Evolutionary conservation across 2,797 vertebrate species (phyloP), one percentile per base, ranked within the genome.

Genomic region (Micrastur ruficollis): DNA sequence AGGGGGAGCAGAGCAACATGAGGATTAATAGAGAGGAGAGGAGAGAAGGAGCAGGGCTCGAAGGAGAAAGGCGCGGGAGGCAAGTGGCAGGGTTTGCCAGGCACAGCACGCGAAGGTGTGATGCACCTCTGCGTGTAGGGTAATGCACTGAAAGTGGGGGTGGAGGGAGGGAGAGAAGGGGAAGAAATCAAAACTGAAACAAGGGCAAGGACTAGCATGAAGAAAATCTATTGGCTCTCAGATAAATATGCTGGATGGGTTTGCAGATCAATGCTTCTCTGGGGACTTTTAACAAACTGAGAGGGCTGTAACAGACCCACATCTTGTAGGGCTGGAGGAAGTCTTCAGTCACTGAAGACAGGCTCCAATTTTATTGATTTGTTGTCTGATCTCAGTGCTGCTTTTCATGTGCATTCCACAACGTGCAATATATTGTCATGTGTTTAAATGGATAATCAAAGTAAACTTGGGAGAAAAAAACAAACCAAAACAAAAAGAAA

Each of bases 101-200:
- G 62, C n/a, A 71, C 3, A 22, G 40, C 27, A 7, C 0, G 1
- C 0, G 0, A 56, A 75, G 78, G 16, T 1, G 9, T 29, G 49
- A 53, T 38, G 22, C 13, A 36, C 49, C 31, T 91, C 32, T 61
- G 6, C 9, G 12, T 21, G 17, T 55, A 31, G 29, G 53, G 29
- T 38, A 56, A 52, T 20, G 19, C 27, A 34, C 32, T 63, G 34
- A 49, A 62, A 67, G 14, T 32, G 19, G 7, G 1, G 8, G 5
- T 15, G 20, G 29, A 34, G 34, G 25, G 50, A 47, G 16, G 21
- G 29, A 47, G 34, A 36, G 32, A 71, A 46, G 32, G 12, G 6
- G 25, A 72, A 27, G 50, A 76, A 87, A 71, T 47, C 8, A 80
- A 67, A 93, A 56, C 14, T 0, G 0, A 74, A 76, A 56, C 20